Percentiles rank a stretch among this genome's conserved stretches.
Evolutionary conservation across 2,113 vertebrate species (phyloP).

Genomic region (Conger conger): DNA sequence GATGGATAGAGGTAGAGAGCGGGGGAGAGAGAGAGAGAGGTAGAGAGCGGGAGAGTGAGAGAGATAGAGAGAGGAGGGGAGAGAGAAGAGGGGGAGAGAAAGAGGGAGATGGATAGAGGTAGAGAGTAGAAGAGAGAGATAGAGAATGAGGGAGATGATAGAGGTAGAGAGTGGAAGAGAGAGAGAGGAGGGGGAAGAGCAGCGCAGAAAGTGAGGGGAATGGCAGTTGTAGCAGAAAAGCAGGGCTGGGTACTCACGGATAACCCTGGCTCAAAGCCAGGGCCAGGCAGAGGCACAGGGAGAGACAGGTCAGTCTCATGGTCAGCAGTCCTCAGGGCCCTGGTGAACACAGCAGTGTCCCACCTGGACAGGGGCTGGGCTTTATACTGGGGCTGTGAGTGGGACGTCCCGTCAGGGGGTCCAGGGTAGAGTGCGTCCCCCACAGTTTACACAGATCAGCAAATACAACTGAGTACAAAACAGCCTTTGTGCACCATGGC

Average conservation of each 20-base stretch:
- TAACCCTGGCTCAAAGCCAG: constrained; percentile 39
- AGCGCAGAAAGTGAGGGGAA: not conserved
- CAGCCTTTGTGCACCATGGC: too few relatives aligned
- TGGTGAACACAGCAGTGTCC: constrained; percentile 12
- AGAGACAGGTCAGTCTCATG: constrained; percentile 54
- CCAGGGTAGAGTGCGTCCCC: too few relatives aligned
- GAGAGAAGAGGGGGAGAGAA: not conserved
- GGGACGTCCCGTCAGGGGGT: not conserved
- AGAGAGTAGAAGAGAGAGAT: too few relatives aligned
- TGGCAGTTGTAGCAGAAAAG: not conserved
- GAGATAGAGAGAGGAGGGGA: too few relatives aligned
- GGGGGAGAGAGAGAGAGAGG: too few relatives aligned
- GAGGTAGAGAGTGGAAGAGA: not conserved
- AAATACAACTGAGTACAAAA: too few relatives aligned
- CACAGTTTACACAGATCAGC: too few relatives aligned
- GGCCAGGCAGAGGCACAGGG: constrained; percentile 45
- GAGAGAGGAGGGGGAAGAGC: not conserved
- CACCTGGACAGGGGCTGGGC: not conserved
- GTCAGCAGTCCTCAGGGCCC: constrained; percentile 30
- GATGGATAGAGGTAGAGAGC: too few relatives aligned
- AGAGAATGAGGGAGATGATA: not conserved
- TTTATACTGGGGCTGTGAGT: constrained; percentile 47
- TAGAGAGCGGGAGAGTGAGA: not conserved
- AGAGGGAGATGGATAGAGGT: not conserved
- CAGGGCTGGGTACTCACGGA: constrained; percentile 55